A percentile compares a stretch with the other conserved stretches of the same genome.
Conservation (phyloP, 2,113 vertebrate species). For the Neoarius graeffei region DNA sequence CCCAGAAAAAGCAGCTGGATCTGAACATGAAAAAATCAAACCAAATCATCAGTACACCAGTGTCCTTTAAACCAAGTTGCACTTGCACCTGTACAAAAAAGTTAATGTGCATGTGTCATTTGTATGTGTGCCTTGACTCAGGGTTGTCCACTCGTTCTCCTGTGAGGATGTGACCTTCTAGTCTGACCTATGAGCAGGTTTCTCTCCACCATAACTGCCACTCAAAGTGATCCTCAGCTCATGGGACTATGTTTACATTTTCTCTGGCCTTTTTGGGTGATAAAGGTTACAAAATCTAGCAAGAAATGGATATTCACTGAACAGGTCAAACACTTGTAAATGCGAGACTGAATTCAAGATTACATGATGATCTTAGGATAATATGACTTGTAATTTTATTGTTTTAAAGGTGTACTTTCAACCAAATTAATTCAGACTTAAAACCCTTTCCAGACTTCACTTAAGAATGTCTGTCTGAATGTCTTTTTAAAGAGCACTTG, state of each 20-base stretch:
- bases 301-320: constrained; percentile 17
- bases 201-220: constrained; percentile 14
- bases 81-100: background rate
- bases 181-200: constrained; percentile 37
- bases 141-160: background rate
- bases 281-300: constrained; percentile 21
- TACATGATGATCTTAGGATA: background rate
- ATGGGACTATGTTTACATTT: constrained; percentile 23
- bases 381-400: background rate
- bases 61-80: background rate
- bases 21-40: background rate
- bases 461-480: too few relatives aligned
- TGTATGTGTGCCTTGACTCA: background rate
- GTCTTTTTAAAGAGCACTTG: too few relatives aligned
- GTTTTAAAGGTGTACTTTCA: background rate
- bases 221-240: background rate
- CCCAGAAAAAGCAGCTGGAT: background rate
- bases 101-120: background rate
- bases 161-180: constrained; percentile 24
- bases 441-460: background rate
- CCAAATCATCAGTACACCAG: background rate
- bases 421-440: background rate
- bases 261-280: background rate
- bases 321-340: background rate
- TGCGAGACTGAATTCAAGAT: background rate